Evolutionary conservation across 64 coral and sea anemone species (phyloP), one percentile per base, ranked within the genome.

Genomic region (Hydrozoanthus tunicans): DNA sequence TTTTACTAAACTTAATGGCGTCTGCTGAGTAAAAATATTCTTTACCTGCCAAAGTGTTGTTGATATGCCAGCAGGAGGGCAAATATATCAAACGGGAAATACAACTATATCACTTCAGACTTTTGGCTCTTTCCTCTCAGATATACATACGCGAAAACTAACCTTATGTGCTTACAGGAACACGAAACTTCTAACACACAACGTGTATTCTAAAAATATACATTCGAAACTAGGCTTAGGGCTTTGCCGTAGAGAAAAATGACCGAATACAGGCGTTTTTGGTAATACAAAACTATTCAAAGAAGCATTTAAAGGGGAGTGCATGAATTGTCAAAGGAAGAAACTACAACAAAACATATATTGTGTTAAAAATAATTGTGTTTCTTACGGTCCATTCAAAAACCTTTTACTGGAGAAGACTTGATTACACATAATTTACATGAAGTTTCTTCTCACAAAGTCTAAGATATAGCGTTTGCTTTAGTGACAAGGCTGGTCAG

Each of bases 61-160:
- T 52, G 72, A 76, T 76, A 53, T 76, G 80, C 23, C 32, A 82
- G 58, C 25, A 43, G 32, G 13, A 62, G 80, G 56, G 26, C 71
- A 9, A 43, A 74, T 74, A 74, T 74, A 74, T 43, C 27, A 3
- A 8, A 82, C 80, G 27, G 80, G 60, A 82, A 82, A 63, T 51
- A 7, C 6, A 43, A 12, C 26, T 82, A 65, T 60, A 65, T 82
- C 60, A 24, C 65, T 15, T 65, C 14, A 82, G 60, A 8, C 80
- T 82, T 5, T 53, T 25, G 60, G 24, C 11, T 82, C 65, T 53
- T 9, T 11, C 14, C 25, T 53, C 13, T 27, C 8, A 11, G 32
- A 43, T 43, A 43, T 76, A 5, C 13, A 81, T 65, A 61, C 52
- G 80, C 10, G 55, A 79, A 57, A 52, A 14, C 20, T n/a, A 9